Evolutionary conservation across 2,797 vertebrate genomes (phyloP).

Genomic region (Yasuhikotakia modesta): DNA sequence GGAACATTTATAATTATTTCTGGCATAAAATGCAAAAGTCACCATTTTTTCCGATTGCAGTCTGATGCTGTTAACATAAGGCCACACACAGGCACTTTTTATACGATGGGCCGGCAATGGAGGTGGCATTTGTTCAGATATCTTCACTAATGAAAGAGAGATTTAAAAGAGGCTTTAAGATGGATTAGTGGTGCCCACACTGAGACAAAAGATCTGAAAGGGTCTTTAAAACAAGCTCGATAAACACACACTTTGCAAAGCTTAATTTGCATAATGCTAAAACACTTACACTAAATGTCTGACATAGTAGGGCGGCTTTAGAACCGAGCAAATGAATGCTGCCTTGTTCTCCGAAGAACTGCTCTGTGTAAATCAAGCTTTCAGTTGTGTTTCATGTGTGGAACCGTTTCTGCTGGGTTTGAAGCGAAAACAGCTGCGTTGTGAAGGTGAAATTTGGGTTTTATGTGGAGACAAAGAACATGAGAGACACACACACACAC

Average conservation of each 20-base stretch:
- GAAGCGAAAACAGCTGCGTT: conserved; percentile 57
- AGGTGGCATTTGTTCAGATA: conserved; percentile 75
- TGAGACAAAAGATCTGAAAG: conserved; percentile 77
- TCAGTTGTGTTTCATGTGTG: conserved; percentile 40
- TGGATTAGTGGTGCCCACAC: conserved; percentile 73
- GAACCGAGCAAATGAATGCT: conserved; percentile 33
- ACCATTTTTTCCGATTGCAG: conserved; percentile 58
- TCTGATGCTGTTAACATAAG: conserved; percentile 53
- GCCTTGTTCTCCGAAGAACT: conserved; percentile 11
- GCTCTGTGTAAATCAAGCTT: conserved; percentile 41
- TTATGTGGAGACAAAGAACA: conserved; percentile 48
- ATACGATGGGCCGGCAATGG: conserved; percentile 70
- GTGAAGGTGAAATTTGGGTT: conserved; percentile 51
- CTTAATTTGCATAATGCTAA: conserved; percentile 62
- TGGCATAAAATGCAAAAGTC: conserved; percentile 72
- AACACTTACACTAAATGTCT: conserved; percentile 53
- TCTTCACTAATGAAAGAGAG: conserved; percentile 76
- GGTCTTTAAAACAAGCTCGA: conserved; percentile 60
- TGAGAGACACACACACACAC: conserved; percentile 30
- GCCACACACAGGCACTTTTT: conserved; percentile 34
- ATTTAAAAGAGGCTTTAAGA: conserved; percentile 80
- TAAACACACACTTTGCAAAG: conserved; percentile 58
- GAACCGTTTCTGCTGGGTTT: conserved; percentile 45
- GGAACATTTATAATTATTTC: conserved; percentile 81
- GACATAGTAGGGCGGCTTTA: conserved; percentile 44